Percentiles rank a stretch among this genome's conserved stretches.
Evolutionary conservation across 1,140 invertebrate genomes (phyloP).

Genomic region (Zaprionus lachaisei): DNA sequence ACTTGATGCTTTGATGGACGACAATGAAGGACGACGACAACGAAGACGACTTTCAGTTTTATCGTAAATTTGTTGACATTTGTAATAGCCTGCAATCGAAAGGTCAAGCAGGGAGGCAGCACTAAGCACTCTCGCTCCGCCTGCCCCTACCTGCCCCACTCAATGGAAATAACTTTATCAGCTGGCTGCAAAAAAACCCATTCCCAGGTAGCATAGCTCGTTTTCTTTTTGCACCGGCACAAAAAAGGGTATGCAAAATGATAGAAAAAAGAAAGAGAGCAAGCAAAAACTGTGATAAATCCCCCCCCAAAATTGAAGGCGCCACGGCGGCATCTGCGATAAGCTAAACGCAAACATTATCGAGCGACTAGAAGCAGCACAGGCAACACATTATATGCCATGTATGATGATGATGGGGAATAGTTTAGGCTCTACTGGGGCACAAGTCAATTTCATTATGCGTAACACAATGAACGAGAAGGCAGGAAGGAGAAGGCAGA

Average conservation of each 20-base stretch:
- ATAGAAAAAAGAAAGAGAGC: not conserved
- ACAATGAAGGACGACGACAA: not conserved
- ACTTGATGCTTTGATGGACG: slow-evolving; percentile 17
- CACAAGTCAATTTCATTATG: slow-evolving; percentile 37
- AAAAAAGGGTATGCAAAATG: not conserved
- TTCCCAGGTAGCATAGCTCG: not conserved
- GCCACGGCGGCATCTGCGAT: not conserved
- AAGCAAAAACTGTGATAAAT: slow-evolving; percentile 1
- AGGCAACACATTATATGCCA: slow-evolving; percentile 3
- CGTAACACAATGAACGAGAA: slow-evolving; percentile 24
- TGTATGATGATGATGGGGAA: not conserved
- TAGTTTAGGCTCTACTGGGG: not conserved
- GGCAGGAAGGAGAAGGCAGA: not conserved
- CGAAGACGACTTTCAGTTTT: not conserved
- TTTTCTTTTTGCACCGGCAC: not conserved
- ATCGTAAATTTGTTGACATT: slow-evolving; percentile 18
- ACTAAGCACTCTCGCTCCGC: no score
- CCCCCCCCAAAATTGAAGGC: not conserved
- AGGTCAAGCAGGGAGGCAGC: not conserved
- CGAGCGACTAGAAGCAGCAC: not conserved
- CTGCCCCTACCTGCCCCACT: not conserved
- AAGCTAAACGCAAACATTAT: slow-evolving; percentile 12
- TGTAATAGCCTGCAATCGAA: slow-evolving; percentile 15
- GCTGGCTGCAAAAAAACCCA: not conserved
- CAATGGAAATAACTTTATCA: not conserved